Percentiles rank a stretch among this genome's conserved stretches.
These are phyloP conservation scores for Circaetus gallicus DNA, from an alignment of 2,113 vertebrate species.

Conservation along the genomic window DNA sequence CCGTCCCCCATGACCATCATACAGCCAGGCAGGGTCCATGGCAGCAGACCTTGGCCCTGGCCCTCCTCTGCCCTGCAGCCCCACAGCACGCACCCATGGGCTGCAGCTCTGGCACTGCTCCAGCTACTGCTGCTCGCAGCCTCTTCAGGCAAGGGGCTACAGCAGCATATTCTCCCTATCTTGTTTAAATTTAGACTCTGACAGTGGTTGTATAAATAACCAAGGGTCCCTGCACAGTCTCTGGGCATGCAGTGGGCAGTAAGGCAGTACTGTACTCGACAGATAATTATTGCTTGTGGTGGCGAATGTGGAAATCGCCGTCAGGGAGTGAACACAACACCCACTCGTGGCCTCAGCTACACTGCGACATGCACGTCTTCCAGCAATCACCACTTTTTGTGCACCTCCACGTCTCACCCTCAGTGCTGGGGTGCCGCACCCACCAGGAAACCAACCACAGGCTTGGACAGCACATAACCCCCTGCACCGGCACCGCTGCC, in stretches of 20 bases:
- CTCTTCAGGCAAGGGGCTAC: rapidly evolving
- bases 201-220: rapidly evolving
- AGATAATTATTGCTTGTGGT: not conserved
- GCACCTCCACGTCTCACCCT: not conserved
- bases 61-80: too few relatives aligned
- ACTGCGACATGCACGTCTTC: rapidly evolving
- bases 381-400: rapidly evolving
- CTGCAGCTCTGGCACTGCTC: not conserved
- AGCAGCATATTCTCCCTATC: rapidly evolving
- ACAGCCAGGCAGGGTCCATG: not conserved
- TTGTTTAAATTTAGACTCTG: rapidly evolving
- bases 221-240: rapidly evolving
- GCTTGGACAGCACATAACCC: not conserved
- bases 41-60: not conserved
- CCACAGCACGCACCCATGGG: rapidly evolving
- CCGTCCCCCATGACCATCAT: rapidly evolving
- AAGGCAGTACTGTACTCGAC: rapidly evolving
- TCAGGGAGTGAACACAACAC: not conserved
- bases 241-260: rapidly evolving
- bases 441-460: rapidly evolving
- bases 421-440: not conserved
- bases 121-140: not conserved
- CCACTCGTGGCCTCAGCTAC: not conserved
- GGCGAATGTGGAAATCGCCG: not conserved
- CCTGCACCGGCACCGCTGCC: rapidly evolving